phyloP scores from a whole-genome alignment of 1,140 invertebrate species.

The Megalopta genalis region DNA sequence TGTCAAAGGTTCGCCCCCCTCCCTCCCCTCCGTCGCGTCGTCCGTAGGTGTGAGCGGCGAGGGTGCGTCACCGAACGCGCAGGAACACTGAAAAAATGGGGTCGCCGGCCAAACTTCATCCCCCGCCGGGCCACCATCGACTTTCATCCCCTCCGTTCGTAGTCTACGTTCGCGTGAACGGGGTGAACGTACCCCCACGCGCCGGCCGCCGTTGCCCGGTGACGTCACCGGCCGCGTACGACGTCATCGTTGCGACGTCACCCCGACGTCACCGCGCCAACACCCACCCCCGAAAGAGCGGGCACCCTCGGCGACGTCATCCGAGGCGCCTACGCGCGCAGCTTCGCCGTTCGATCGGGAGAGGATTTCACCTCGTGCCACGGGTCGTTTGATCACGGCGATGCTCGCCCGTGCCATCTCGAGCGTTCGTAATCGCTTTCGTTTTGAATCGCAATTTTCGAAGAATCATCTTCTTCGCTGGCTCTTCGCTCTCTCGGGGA shows the following conservation, averaged over 20 bases:
- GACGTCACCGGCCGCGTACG: background rate
- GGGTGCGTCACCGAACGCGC: background rate
- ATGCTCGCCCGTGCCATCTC: background rate
- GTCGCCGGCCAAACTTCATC: constrained; percentile 7
- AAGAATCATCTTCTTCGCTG: too few species aligned
- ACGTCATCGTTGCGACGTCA: constrained; percentile 20
- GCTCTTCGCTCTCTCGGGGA: too few species aligned
- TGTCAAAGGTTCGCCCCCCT: too few species aligned
- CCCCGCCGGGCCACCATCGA: background rate
- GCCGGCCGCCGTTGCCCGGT: background rate
- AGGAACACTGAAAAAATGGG: background rate
- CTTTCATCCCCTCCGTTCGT: background rate
- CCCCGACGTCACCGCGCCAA: too few species aligned
- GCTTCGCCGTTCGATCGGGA: background rate
- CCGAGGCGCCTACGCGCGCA: background rate
- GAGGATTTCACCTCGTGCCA: background rate
- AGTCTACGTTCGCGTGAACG: background rate
- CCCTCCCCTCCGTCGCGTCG: too few species aligned
- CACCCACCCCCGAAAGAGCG: background rate
- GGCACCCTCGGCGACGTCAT: constrained; percentile 9
- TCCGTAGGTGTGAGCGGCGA: constrained; percentile 34
- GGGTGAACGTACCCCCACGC: constrained; percentile 1
- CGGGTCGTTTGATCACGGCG: background rate
- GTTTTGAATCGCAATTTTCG: background rate
- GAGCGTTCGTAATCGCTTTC: background rate